Evolutionary conservation across 2,797 vertebrate genomes (phyloP).

Genomic region (Paedocypris micromegethes): DNA sequence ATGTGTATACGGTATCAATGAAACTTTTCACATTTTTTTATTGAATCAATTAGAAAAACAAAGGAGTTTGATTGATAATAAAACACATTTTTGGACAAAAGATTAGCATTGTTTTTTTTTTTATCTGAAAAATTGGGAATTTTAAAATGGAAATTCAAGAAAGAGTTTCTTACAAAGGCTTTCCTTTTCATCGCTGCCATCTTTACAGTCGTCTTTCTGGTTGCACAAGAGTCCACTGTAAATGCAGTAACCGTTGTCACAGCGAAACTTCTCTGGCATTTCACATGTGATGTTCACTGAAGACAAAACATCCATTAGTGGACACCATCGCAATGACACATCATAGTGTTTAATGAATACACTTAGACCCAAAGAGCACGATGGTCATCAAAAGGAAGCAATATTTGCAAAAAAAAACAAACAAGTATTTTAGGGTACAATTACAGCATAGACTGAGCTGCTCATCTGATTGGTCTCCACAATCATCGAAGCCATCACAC

Average conservation of each 20-base stretch:
- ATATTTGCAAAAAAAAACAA: no score
- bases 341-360: no score
- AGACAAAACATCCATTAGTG: slow-evolving; percentile 9
- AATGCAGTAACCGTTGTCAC: slow-evolving; percentile 92
- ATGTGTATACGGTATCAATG: no score
- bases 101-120: neutral
- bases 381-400: no score
- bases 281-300: slow-evolving; percentile 86
- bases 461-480: slow-evolving; percentile 90
- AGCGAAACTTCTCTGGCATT: slow-evolving; percentile 82
- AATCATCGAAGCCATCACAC: slow-evolving; percentile 95
- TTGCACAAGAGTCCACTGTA: slow-evolving; percentile 91
- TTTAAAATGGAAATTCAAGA: slow-evolving; percentile 3
- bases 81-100: no score
- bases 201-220: slow-evolving; percentile 84
- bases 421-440: slow-evolving; percentile 36
- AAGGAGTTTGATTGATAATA: no score
- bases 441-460: slow-evolving; percentile 93
- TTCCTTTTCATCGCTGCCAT: slow-evolving; percentile 85
- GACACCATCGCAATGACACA: no score
- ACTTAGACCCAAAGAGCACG: no score
- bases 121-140: neutral
- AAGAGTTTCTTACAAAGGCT: slow-evolving; percentile 80
- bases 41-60: no score
- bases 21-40: no score